Percentiles rank a stretch among this genome's conserved stretches.
These are phyloP conservation scores for Aphidoletes aphidimyza DNA, from an alignment of 2,888 invertebrate genomes.

Conservation along the genomic window DNA sequence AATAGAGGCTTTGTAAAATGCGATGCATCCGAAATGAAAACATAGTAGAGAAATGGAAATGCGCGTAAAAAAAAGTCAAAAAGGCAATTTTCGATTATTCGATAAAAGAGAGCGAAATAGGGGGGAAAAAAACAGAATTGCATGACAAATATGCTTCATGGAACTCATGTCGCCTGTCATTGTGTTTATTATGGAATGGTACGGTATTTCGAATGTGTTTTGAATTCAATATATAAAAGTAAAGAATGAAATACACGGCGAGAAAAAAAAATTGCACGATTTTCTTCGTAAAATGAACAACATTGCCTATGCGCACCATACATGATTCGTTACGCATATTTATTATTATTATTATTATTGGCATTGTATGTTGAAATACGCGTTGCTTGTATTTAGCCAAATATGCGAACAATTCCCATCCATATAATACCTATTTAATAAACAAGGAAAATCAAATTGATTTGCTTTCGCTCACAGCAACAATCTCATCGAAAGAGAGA, in stretches of 20 bases:
- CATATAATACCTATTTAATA: slow-evolving; percentile 50
- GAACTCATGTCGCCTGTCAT: not conserved
- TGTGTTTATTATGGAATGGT: not conserved
- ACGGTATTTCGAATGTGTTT: not conserved
- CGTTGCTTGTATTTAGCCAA: not conserved
- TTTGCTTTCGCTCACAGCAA: slow-evolving; percentile 45
- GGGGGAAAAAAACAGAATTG: not conserved
- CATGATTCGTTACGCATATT: slow-evolving; percentile 25
- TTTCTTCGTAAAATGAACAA: not conserved
- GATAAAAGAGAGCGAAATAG: not conserved
- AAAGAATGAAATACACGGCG: not conserved
- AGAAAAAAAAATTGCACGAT: not conserved
- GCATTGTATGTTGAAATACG: not conserved
- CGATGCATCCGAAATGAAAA: too few species aligned
- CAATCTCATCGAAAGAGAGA: not conserved
- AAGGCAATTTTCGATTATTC: not conserved
- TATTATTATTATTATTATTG: not conserved
- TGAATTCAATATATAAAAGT: too few species aligned
- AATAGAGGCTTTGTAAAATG: too few species aligned
- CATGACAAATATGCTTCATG: not conserved
- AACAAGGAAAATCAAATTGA: slow-evolving; percentile 55
- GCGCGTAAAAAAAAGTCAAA: not conserved
- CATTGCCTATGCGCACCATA: not conserved
- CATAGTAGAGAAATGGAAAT: too few species aligned
- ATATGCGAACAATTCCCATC: not conserved